Conservation (phyloP, 2,888 invertebrate species). For the Lochmaea crataegi region DNA sequence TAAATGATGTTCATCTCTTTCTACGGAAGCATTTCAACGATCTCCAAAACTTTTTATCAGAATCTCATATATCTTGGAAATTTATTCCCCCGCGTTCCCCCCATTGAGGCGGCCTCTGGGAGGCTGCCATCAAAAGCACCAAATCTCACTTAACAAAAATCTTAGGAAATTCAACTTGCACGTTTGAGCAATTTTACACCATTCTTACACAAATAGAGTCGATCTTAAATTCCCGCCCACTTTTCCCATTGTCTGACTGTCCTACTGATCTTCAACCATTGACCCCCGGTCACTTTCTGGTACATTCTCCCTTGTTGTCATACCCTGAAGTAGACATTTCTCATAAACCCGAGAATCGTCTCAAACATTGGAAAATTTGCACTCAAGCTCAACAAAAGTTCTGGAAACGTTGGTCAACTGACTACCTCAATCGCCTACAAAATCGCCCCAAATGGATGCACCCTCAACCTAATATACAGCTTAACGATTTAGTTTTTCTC, state of each 20-base stretch:
- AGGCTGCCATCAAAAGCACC: no score
- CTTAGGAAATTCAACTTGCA: no score
- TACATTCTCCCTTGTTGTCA: slow-evolving; percentile 5
- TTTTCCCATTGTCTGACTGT: not conserved
- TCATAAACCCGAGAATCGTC: slow-evolving; percentile 10
- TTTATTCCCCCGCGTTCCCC: no score
- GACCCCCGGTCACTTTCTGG: slow-evolving; percentile 20
- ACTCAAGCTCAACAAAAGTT: slow-evolving; percentile 10
- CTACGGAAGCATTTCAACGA: slow-evolving; percentile 12
- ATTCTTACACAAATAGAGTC: slow-evolving; percentile 15
- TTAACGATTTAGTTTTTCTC: slow-evolving; percentile 23
- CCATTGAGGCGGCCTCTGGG: no score
- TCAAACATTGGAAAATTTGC: slow-evolving; percentile 1
- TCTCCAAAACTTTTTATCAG: slow-evolving; percentile 1
- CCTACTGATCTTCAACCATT: slow-evolving; percentile 17
- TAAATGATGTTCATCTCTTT: slow-evolving; percentile 14
- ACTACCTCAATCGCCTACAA: slow-evolving; percentile 21
- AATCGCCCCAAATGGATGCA: slow-evolving; percentile 19
- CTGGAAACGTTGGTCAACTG: slow-evolving; percentile 23
- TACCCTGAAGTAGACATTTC: slow-evolving; percentile 22
- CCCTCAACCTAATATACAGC: slow-evolving; percentile 3
- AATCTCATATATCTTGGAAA: not conserved
- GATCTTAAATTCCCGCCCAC: slow-evolving; percentile 10
- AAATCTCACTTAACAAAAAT: no score
- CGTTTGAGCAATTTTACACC: slow-evolving; percentile 14